These are phyloP conservation scores for Falco peregrinus DNA, from an alignment of 2,797 vertebrate genomes.

Conservation along the genomic window DNA sequence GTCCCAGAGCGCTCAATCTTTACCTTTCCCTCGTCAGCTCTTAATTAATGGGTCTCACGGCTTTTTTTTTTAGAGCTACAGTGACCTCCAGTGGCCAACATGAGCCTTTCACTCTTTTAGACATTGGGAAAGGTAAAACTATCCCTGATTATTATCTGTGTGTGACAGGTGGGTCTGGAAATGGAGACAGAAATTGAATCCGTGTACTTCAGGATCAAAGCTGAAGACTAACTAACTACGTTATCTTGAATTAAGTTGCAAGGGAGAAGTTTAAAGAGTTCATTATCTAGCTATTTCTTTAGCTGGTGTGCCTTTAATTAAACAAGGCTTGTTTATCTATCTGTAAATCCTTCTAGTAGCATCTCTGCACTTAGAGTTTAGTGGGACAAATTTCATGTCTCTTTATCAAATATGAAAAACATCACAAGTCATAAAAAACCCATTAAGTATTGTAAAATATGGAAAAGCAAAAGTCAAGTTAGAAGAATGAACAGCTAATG, in stretches of 20 bases:
- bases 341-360: constrained; percentile 10
- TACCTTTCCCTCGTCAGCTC: not conserved
- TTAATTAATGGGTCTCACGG: not conserved
- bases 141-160: constrained; percentile 19
- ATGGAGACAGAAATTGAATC: constrained; percentile 27
- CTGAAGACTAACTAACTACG: not conserved
- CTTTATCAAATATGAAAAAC: not conserved
- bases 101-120: not conserved
- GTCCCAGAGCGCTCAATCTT: constrained; percentile 19
- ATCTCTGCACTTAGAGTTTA: not conserved
- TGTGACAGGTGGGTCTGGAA: constrained; percentile 42
- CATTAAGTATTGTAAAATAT: not conserved
- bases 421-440: not conserved
- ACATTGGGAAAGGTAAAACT: not conserved
- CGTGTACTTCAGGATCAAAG: constrained; percentile 34
- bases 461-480: not conserved
- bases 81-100: constrained; percentile 50
- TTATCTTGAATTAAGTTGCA: constrained; percentile 18
- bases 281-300: not conserved
- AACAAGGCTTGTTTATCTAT: not conserved
- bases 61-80: not conserved
- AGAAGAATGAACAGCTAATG: not conserved
- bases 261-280: constrained; percentile 5
- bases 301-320: constrained; percentile 8
- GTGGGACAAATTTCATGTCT: not conserved